A percentile compares a stretch with the other conserved stretches of the same genome.
Evolutionary conservation across 2,113 vertebrate species (phyloP).

Genomic region (Marmota flaviventris): DNA sequence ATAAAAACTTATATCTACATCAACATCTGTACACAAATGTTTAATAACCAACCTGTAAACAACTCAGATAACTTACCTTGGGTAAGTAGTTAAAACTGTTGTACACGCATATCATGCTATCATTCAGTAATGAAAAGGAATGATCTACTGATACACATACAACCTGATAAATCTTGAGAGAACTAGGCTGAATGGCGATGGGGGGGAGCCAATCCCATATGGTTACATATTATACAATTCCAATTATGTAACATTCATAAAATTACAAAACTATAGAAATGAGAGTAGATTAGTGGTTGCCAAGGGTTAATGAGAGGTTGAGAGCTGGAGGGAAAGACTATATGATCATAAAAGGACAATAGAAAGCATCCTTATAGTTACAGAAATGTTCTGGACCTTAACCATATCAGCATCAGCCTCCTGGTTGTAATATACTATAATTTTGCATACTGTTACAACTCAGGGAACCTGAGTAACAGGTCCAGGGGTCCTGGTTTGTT

Average conservation of each 20-base stretch:
- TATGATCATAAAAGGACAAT: neutral
- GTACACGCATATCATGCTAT: neutral
- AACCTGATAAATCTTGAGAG: neutral
- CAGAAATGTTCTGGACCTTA: neutral
- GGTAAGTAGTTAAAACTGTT: neutral
- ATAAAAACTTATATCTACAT: neutral
- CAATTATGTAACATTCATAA: constrained; percentile 12
- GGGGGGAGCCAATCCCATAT: neutral
- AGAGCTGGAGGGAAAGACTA: neutral
- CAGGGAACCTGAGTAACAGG: neutral
- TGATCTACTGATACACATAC: neutral
- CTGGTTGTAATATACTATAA: neutral
- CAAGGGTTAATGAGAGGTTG: neutral
- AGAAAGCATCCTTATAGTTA: neutral
- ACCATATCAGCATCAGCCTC: neutral
- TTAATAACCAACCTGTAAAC: neutral
- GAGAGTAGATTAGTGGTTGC: neutral
- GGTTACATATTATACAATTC: neutral
- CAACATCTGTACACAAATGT: neutral
- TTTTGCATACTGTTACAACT: neutral
- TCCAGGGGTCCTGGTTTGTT: too few relatives aligned
- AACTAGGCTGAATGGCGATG: neutral
- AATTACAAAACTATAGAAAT: neutral
- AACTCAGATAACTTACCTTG: neutral
- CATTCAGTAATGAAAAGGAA: neutral